Base-by-base conservation (phyloP, 2,797 vertebrate species). In the Pipistrellus kuhlii region DNA sequence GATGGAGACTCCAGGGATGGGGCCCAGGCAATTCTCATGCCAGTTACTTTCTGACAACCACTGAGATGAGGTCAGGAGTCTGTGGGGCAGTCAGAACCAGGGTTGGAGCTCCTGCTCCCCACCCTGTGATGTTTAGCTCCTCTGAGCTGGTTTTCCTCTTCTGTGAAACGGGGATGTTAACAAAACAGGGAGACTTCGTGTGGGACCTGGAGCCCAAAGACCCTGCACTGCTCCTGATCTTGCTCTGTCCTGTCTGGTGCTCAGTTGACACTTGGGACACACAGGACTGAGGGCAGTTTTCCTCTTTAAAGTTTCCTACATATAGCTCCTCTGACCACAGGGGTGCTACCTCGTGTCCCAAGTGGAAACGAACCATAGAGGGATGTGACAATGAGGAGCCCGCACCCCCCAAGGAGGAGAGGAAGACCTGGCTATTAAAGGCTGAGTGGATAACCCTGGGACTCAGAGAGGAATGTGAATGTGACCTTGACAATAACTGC, bases 311-410 rank as follows among this genome's bases (percentile, higher is more conserved):
- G 30, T 41, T 15, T 53, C 68, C 78, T 2, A 1, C 11, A 23
- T 0, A 0, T 1, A 32, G 44, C 30, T 48, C 41, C 3, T 35
- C 11, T 44, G 35, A 5, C 27, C 38, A 2, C 23, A 4, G 20
- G 84, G 35, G 44, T 23, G 64, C 44, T 62, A 0, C 77, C 64
- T 6, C 8, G 21, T 3, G 44, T 5, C 32, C 25, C 10, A 1
- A 13, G 17, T 18, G 30, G 38, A 55, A 44, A 78, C 0, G 1
- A 0, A 2, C 13, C 9, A 3, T 11, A 30, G 14, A 59, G 77
- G 14, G 51, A 25, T 38, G 25, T 5, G 0, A 8, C 23, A 5
- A 0, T 10, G 32, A 32, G 38, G 30, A 82, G 27, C 2, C 14
- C 38, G 20, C 23, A 13, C 25, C 57, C 57, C 35, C 21, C 27